These are phyloP conservation scores for Sinotaia quadrata DNA, from an alignment of 2,888 invertebrate genomes.

Conservation along the genomic window DNA sequence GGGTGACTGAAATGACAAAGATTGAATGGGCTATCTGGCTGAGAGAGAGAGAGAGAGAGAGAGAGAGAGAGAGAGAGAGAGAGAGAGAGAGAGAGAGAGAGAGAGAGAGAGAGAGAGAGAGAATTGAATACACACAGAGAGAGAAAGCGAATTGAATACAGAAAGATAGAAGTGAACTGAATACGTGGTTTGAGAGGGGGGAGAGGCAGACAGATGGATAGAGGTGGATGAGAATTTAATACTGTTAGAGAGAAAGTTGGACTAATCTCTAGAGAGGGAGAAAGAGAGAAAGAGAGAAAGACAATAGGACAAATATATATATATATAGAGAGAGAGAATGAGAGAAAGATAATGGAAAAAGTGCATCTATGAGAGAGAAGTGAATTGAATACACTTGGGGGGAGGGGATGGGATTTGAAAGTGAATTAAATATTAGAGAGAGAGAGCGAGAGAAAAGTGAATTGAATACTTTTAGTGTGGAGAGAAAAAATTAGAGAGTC, in stretches of 20 bases:
- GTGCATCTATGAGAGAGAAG: no score
- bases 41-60: neutral
- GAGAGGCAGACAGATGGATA: no score
- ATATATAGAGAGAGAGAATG: constrained; percentile 13
- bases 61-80: neutral
- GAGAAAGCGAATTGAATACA: neutral
- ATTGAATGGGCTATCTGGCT: neutral
- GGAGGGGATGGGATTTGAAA: no score
- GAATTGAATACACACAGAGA: neutral
- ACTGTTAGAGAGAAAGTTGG: neutral
- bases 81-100: constrained; percentile 4
- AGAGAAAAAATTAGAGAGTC: no score
- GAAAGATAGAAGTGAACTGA: neutral
- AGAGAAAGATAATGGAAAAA: no score
- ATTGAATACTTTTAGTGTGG: no score
- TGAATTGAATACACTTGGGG: no score
- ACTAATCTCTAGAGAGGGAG: no score
- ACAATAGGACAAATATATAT: neutral
- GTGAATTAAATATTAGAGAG: no score
- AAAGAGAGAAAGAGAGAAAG: constrained; percentile 7
- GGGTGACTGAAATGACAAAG: no score
- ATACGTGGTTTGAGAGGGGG: neutral
- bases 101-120: neutral
- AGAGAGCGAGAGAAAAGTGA: no score
- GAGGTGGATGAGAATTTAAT: neutral